Evolutionary conservation across 2,888 invertebrate genomes (phyloP), one percentile per base, ranked within the genome.

Genomic region (Megamerina dolium): DNA sequence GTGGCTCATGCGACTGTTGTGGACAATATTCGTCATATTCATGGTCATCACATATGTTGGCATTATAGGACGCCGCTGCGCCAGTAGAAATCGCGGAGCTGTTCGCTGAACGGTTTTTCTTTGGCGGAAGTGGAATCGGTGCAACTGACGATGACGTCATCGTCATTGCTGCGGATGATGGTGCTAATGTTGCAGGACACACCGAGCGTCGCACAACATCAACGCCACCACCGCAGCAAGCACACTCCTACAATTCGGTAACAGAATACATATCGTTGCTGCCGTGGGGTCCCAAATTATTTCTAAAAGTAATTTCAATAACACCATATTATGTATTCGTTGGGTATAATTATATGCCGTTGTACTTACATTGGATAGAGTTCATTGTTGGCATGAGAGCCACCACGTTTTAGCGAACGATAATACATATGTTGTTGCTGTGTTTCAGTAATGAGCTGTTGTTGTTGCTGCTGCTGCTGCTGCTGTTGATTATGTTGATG

Each of bases 231-330:
- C 72, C 71, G 67, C 71, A 72, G 68, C 72, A 71, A 64, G 71
- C 71, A 66, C 71, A 71, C 60, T 70, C 72, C 72, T 79, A 81
- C 73, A 81, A 75, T 64, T 79, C 83, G 43, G 87, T 83, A 53
- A 87, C 85, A 37, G 85, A 86, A 64, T 85, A 87, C 52, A 87
- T 66, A 65, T 82, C 79, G 42, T 76, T 73, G 48, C 74, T 73
- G 57, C 74, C 76, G 40, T 69, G 64, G 10, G 64, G 66, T 18
- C 70, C 69, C n/a, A n/a, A n/a, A n/a, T n/a, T n/a, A n/a, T n/a
- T n/a, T n/a, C n/a, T n/a, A n/a, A n/a, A n/a, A n/a, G n/a, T n/a
- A n/a, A n/a, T n/a, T n/a, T n/a, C n/a, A n/a, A n/a, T n/a, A n/a
- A n/a, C n/a, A n/a, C n/a, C n/a, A n/a, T n/a, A n/a, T n/a, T n/a